Evolutionary conservation across 2,113 vertebrate species (phyloP).

Genomic region (Cavia aperea): DNA sequence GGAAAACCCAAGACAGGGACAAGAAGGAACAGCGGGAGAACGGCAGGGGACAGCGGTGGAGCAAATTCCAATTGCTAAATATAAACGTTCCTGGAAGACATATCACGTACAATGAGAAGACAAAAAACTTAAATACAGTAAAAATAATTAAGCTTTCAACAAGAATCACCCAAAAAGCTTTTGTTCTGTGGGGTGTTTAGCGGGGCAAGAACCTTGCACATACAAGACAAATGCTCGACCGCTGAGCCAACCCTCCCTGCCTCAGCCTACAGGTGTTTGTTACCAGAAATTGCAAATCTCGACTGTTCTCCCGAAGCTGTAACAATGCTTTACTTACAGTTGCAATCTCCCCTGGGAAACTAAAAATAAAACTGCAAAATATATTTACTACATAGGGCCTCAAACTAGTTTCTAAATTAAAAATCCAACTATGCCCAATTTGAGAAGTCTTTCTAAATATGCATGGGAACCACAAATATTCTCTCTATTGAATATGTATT

Average conservation of each 20-base stretch:
- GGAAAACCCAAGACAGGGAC: background rate
- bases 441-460: conserved; percentile 6
- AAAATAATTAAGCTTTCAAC: background rate
- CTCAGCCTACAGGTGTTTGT: background rate
- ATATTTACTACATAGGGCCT: background rate
- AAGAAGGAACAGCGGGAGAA: background rate
- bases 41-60: background rate
- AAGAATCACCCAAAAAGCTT: background rate
- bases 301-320: background rate
- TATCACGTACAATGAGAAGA: background rate
- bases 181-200: background rate
- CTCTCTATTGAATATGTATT: background rate
- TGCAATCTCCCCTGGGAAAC: conserved; percentile 19
- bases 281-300: background rate
- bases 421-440: conserved; percentile 18
- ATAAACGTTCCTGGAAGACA: background rate
- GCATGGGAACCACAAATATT: background rate
- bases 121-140: background rate
- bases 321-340: background rate
- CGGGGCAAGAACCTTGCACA: background rate
- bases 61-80: background rate
- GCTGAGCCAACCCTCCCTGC: background rate
- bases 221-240: background rate
- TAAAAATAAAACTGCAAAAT: conserved; percentile 35
- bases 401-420: conserved; percentile 15